Evolutionary conservation across 2,113 vertebrate genomes (phyloP), one percentile per base, ranked within the genome.

Genomic region (Microcebus jonahi): DNA sequence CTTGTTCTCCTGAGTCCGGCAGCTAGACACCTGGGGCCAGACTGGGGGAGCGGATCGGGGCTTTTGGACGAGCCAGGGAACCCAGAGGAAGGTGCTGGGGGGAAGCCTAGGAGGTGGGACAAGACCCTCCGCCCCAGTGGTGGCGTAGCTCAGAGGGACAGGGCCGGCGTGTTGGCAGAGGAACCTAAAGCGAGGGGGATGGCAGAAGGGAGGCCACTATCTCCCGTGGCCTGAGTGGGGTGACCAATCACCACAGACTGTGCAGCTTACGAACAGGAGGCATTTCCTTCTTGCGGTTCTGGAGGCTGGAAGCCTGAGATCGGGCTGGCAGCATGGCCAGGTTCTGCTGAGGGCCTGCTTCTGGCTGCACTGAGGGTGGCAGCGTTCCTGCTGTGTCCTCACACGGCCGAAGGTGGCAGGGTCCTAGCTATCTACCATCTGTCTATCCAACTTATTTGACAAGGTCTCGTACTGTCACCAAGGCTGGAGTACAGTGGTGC

Each of bases 31-130:
- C n/a, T 59, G 25, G 4, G 70, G n/a, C 77, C 23, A 61, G 27
- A 21, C 10, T 9, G 73, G 3, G 20, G 88, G 15, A 14, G 25
- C 1, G 0, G 55, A 31, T 65, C 0, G 0, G 20, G 73, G 75
- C 61, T 53, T 48, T 53, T 65, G 63, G 29, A 82, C 42, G 5
- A 45, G 39, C 31, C 34, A 25, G 39, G 13, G 2, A 45, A 18
- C 2, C 23, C 1, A 2, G 20, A 85, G 23, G 12, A 53, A 65
- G 67, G 3, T 31, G 50, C 9, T 67, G 4, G 20, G 75, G 31
- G 50, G 6, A 79, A 36, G n/a, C 63, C 45, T 14, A 2, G 1
- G 5, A 82, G 36, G 45, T 17, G 27, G 25, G 17, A 81, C 3
- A 18, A 73, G 25, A 34, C 50, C 82, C 31, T 42, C 42, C 45